Base-by-base conservation (phyloP, 2,113 vertebrate genomes). In the Tragulus kanchil region DNA sequence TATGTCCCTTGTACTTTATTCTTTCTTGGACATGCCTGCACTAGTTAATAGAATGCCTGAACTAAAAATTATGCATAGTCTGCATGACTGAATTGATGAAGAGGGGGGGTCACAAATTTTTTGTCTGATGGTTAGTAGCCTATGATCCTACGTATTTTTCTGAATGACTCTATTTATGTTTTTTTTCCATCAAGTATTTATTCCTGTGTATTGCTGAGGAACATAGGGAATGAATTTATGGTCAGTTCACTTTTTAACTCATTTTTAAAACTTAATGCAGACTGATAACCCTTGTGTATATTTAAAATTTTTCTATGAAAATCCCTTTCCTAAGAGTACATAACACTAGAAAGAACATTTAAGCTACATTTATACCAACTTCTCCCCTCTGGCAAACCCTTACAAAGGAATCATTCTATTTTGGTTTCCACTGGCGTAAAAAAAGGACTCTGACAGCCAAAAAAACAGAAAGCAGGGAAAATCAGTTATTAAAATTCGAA, bases 401-500 rank as follows among this genome's bases (percentile, higher is more conserved):
- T 50, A 11, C 65, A 64, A n/a, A 65, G 0, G 7, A 48, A 7
- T 50, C 45, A 67, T 89, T 94, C 36, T 84, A 62, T 84, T 89
- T 85, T 26, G 42, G 9, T 84, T 94, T 94, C n/a, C 23, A 84
- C 3, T 58, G 52, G 45, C 59, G 67, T 84, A 10, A 65, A 96
- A 96, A 91, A 82, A 88, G 3, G 31, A 67, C 52, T 89, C 45
- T 90, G 52, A 28, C 69, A 96, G 15, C 10, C 69, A 75, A 50
- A 1, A 84, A 90, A 90, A 64, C 6, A 90, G 67, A 95, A 94
- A 95, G 84, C 36, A 93, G 31, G 85, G n/a, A 9, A 96, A 96
- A 90, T 93, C 13, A 85, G 52, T 91, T 59, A 94, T 95, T 85
- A 91, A 95, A 94, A 83, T 86, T 58, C 67, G 69, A 85, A 92